A percentile compares a stretch with the other conserved stretches of the same genome.
These are phyloP conservation scores for Gryllus longicercus DNA, from an alignment of 2,888 invertebrate species.

Conservation along the genomic window DNA sequence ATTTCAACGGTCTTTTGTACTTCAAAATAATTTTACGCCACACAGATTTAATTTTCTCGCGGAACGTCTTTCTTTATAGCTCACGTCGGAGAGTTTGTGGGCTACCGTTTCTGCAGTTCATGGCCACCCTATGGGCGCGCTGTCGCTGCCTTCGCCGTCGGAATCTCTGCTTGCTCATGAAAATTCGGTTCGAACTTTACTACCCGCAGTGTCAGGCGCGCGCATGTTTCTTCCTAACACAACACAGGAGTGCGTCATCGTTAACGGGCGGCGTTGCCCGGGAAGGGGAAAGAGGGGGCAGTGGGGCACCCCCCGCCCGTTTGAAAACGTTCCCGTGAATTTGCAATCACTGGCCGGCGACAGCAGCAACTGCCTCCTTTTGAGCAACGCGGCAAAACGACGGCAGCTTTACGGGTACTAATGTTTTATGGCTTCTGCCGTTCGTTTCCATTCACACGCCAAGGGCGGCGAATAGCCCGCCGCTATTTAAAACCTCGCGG, in stretches of 20 bases:
- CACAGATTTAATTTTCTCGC: conserved; percentile 6
- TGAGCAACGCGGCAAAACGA: background rate
- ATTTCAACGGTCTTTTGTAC: background rate
- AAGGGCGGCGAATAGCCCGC: background rate
- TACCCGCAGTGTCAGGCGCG: background rate
- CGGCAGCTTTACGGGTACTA: background rate
- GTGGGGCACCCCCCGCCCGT: too few relatives aligned
- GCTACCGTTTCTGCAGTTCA: background rate
- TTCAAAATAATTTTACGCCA: conserved; percentile 17
- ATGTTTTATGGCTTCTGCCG: background rate
- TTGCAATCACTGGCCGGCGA: too few relatives aligned
- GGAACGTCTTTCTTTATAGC: background rate
- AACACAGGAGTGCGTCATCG: background rate
- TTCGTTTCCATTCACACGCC: background rate
- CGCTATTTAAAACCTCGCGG: background rate
- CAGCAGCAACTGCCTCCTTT: too few relatives aligned
- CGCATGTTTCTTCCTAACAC: background rate
- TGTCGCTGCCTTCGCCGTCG: background rate
- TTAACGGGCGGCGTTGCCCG: too few relatives aligned
- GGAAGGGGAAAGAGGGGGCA: too few relatives aligned
- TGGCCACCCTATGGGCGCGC: background rate
- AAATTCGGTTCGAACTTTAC: background rate
- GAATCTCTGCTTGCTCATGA: background rate
- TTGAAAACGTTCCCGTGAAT: too few relatives aligned
- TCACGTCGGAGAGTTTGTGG: background rate